Percentiles rank a stretch among this genome's conserved stretches.
phyloP scores from a whole-genome alignment of 1,140 invertebrate genomes.

The Druon quercuslanigerum region DNA sequence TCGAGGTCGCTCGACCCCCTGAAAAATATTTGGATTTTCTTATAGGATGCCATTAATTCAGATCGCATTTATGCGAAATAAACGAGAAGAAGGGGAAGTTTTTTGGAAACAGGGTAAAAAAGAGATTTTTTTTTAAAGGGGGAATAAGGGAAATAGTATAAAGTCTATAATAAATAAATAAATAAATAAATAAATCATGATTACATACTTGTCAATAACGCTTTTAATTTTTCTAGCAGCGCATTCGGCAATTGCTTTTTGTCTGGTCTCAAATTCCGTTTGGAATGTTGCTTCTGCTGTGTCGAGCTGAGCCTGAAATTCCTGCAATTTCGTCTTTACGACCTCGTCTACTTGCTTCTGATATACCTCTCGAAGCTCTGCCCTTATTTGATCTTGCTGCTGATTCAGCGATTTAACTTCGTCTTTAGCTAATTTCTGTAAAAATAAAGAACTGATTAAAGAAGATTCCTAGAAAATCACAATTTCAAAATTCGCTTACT shows the following conservation, averaged over 20 bases:
- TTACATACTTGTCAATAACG: constrained; percentile 83
- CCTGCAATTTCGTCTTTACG: constrained; percentile 83
- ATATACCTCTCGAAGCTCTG: constrained; percentile 83
- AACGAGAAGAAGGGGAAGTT: too few species aligned
- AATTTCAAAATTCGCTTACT: too few species aligned
- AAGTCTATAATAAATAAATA: constrained; percentile 4
- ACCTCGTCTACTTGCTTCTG: constrained; percentile 87
- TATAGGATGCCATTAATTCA: too few species aligned
- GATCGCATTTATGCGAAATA: too few species aligned
- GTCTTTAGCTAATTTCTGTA: constrained; percentile 76
- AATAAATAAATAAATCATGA: background rate
- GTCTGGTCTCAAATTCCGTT: constrained; percentile 79
- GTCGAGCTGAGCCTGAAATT: constrained; percentile 86
- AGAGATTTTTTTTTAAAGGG: too few species aligned
- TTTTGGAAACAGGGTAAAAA: too few species aligned
- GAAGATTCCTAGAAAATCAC: background rate
- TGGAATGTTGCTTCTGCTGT: constrained; percentile 80
- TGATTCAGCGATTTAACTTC: constrained; percentile 76
- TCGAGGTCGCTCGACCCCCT: too few species aligned
- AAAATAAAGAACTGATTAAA: constrained; percentile 36
- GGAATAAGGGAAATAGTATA: constrained; percentile 23
- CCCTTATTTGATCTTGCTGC: constrained; percentile 80
- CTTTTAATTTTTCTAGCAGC: constrained; percentile 83
- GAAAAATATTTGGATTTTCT: too few species aligned
- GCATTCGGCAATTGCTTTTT: constrained; percentile 81